Evolutionary conservation across 2,888 invertebrate species (phyloP), one percentile per base, ranked within the genome.

Genomic region (Muschampia staudingeri): DNA sequence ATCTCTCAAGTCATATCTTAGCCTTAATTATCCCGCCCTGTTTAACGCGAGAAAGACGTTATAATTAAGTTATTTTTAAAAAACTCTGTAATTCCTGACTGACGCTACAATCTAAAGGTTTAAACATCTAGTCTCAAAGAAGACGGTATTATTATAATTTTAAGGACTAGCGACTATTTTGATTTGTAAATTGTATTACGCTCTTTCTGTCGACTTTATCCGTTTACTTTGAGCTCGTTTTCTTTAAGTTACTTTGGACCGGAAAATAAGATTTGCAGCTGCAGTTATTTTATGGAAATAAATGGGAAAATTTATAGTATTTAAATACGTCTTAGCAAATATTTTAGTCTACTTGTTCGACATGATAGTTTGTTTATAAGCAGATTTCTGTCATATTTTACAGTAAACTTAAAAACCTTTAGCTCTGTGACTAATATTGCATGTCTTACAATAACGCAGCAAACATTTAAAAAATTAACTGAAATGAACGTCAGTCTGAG

Each of bases 141-240:
- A 14, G 16, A 34, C 14, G 30, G 30, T 34, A 9, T 67, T 16
- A 75, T 75, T 75, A 19, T 19, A 40, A 37, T 75, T 52, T 72
- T 30, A 73, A 73, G 79, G 37, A 25, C 25, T 25, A 67, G 34
- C 14, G 67, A 48, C 73, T 67, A 19, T 73, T 73, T 73, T 48
- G 48, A 79, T 79, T 67, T 34, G 48, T 48, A 79, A 79, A 73
- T 79, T 79, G 72, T 73, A 79, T 73, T 67, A n/a, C 73, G 25
- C 37, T 67, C 73, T 40, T 73, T 52, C 73, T 42, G 65, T 14
- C 44, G 37, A 73, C 67, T 73, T 52, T 73, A 73, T 79, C 61
- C 72, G 7, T 72, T 48, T 37, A 65, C 73, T 67, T 79, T 67
- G 79, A 37, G 48, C 65, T 44, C 19, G 48, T 73, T 79, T 73